Base-by-base conservation (phyloP, 2,888 invertebrate species). In the Ectemnius cavifrons region DNA sequence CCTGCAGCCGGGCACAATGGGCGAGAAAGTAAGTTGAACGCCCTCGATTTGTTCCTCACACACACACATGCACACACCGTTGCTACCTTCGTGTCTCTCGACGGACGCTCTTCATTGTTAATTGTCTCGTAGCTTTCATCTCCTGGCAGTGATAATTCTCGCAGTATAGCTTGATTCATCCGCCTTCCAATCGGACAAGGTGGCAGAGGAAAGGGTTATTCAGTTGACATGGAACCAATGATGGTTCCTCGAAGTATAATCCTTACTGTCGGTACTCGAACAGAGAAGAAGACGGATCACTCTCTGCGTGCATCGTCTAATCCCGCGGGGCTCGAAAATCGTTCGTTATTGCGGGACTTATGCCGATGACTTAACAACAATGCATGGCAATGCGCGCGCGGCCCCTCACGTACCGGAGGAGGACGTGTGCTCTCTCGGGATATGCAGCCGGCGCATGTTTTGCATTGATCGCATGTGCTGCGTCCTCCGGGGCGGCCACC, bases 381-480 rank as follows among this genome's bases (percentile, higher is more conserved):
- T 61, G 67, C 68, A 63, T 56, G 16, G 75, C 65, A 56, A 28
- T 47, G 70, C 63, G 37, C 65, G 64, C 67, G 49, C 20, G 37
- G 37, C 5, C 37, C 37, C 37, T 37, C 37, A 37, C 37, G 1
- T 37, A 8, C 37, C 37, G 6, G 6, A 37, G 37, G 37, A 37
- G 56, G 23, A 57, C 49, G 28, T 60, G 69, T 52, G 16, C 23
- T 52, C 52, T 52, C 16, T 20, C 64, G 63, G 46, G 49, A 57
- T 23, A 23, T 46, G 58, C 27, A 59, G 58, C 62, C 67, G n/a
- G 23, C 52, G 70, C 70, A 56, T 73, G 65, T 63, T 16, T 46
- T 27, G 58, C 60, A 65, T 69, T 69, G 75, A 76, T 76, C 73
- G 73, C 68, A 65, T 63, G 73, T 58, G 67, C 49, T 23, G 11